A percentile compares a stretch with the other conserved stretches of the same genome.
These are phyloP conservation scores for Lytechinus variegatus DNA, from an alignment of 35 echinoderm and acorn worm species.

Conservation along the genomic window DNA sequence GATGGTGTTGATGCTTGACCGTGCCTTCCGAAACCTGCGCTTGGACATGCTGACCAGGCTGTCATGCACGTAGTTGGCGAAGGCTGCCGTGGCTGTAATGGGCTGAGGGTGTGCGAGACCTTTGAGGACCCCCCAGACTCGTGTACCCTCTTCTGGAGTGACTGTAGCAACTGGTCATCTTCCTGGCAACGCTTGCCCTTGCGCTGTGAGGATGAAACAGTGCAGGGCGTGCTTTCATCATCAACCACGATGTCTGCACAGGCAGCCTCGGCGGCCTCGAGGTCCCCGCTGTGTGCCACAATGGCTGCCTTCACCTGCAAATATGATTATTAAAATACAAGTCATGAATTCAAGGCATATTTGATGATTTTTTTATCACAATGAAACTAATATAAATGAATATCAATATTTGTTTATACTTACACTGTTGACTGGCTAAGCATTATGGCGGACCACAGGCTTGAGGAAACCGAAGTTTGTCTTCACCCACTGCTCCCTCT, in stretches of 20 bases:
- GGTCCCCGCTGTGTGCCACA: slow-evolving; percentile 47
- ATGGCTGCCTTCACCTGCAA: slow-evolving; percentile 52
- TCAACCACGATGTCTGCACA: slow-evolving; percentile 39
- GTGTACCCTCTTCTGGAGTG: slow-evolving; percentile 59
- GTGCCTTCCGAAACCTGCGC: slow-evolving; percentile 50
- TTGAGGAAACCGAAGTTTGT: slow-evolving; percentile 42
- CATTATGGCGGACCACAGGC: slow-evolving; percentile 44
- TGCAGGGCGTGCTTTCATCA: slow-evolving; percentile 50
- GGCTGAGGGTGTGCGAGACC: slow-evolving; percentile 46
- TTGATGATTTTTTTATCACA: slow-evolving; percentile 50
- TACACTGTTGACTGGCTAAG: slow-evolving; percentile 44
- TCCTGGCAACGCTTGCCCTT: slow-evolving; percentile 50
- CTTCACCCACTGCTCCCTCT: slow-evolving; percentile 60
- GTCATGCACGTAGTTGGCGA: slow-evolving; percentile 63
- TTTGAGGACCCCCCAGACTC: slow-evolving; percentile 57
- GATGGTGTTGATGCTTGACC: slow-evolving; percentile 46
- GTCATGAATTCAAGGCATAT: slow-evolving; percentile 26
- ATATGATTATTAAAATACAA: slow-evolving; percentile 51
- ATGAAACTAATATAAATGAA: slow-evolving; percentile 44
- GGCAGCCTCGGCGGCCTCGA: slow-evolving; percentile 43
- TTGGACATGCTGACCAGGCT: slow-evolving; percentile 60
- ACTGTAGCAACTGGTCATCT: slow-evolving; percentile 55
- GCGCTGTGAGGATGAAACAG: slow-evolving; percentile 50
- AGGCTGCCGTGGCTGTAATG: slow-evolving; percentile 35
- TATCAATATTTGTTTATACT: slow-evolving; percentile 49